Percentiles rank a stretch among this genome's conserved stretches.
Conservation (phyloP, 2,888 invertebrate genomes). For the Apoderus coryli region DNA sequence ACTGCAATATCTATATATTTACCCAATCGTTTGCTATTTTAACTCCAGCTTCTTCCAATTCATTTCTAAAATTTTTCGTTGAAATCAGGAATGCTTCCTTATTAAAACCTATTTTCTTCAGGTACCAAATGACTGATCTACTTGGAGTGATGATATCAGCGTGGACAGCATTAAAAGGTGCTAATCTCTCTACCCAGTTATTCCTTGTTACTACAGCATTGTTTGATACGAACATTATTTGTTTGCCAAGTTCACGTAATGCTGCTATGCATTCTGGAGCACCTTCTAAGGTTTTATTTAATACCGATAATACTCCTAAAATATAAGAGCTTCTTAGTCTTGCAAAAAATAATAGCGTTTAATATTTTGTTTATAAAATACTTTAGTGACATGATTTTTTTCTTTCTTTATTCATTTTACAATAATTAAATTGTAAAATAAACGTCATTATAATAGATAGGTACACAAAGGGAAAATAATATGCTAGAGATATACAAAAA, state of each 20-base stretch:
- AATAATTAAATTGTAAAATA: slow-evolving; percentile 1
- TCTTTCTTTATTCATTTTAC: too few species aligned
- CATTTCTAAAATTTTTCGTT: slow-evolving; percentile 28
- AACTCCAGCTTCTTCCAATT: slow-evolving; percentile 33
- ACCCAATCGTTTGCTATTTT: slow-evolving; percentile 6
- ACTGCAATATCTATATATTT: background rate
- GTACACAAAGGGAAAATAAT: slow-evolving; percentile 13
- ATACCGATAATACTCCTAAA: slow-evolving; percentile 40
- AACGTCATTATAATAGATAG: slow-evolving; percentile 2
- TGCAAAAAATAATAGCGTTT: too few species aligned
- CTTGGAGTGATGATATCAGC: slow-evolving; percentile 38
- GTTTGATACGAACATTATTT: slow-evolving; percentile 23
- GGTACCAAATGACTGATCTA: slow-evolving; percentile 36
- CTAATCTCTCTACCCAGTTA: slow-evolving; percentile 16
- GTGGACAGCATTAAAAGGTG: too few species aligned
- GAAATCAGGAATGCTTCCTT: slow-evolving; percentile 37
- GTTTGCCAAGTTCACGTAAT: slow-evolving; percentile 37
- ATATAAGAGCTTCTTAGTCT: too few species aligned
- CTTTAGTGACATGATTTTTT: too few species aligned
- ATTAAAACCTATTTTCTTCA: slow-evolving; percentile 37
- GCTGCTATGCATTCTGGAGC: slow-evolving; percentile 33
- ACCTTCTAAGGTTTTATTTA: slow-evolving; percentile 29
- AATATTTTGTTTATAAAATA: too few species aligned
- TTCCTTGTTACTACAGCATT: slow-evolving; percentile 18
- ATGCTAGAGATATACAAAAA: too few species aligned